Evolutionary conservation across 1,140 invertebrate species (phyloP), one percentile per base, ranked within the genome.

Genomic region (Cotesia vestalis): DNA sequence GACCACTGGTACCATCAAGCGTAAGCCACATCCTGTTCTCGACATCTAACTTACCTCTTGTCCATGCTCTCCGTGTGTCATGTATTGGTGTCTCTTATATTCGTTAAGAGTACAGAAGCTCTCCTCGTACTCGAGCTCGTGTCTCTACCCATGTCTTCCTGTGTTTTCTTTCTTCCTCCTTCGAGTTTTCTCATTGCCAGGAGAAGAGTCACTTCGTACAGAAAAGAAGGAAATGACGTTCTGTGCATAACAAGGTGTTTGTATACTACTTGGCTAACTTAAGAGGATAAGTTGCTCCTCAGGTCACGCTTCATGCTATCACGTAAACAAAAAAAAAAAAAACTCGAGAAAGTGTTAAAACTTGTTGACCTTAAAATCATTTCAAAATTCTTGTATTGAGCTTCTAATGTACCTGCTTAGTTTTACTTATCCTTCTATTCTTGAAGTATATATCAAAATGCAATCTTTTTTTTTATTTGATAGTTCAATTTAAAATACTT

Each of bases 171-270:
- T 69, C 66, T 68, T 67, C 63, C 55, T 70, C 69, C 52, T 62
- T 55, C 34, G 38, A 20, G 38, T 67, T 40, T 59, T 59, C 66
- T 11, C 66, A 34, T 63, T 68, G 57, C 46, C 55, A 52, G 63
- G 40, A 69, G 69, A 75, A 72, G 60, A 75, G 71, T 9, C 40
- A 46, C 40, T 46, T 46, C 40, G 40, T 46, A 46, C 73, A 17
- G 67, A 77, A 67, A 74, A 78, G 78, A 80, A 80, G 80, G 80
- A 81, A 81, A 81, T 79, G 78, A 80, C 76, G 78, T 74, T 72
- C 69, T 71, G 55, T 72, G 80, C 78, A 81, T 81, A 81, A 81
- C 76, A 80, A 81, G 76, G 70, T 66, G 57, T 66, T 69, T 66
- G 35, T 62, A 64, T 46, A 51, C 59, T 40, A n/a, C 64, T 34